phyloP scores from a whole-genome alignment of 35 echinoderm and acorn worm species.

The Patiria miniata region DNA sequence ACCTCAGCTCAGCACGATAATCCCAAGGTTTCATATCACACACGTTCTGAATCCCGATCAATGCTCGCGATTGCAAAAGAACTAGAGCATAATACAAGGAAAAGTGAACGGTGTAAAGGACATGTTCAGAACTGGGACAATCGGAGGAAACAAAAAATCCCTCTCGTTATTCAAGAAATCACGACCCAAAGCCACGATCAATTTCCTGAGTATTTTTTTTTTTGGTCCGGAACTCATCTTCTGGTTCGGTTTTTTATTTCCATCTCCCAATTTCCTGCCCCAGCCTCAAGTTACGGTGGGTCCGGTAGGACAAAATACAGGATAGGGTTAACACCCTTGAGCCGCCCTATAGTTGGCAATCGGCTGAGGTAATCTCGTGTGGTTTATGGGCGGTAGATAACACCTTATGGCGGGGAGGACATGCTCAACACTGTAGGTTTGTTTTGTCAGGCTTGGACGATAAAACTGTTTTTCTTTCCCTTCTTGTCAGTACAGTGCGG shows the following conservation, averaged over 20 bases:
- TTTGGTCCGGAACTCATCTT: not conserved
- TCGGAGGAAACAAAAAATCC: not conserved
- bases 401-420: too few species aligned
- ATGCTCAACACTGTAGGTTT: too few species aligned
- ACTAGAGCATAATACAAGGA: too few species aligned
- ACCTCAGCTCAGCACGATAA: too few species aligned
- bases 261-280: constrained; percentile 12
- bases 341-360: not conserved
- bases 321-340: not conserved
- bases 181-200: not conserved
- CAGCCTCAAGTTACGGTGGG: not conserved
- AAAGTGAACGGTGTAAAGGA: too few species aligned
- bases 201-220: constrained; percentile 11
- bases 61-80: too few species aligned
- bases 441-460: too few species aligned
- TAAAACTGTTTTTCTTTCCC: too few species aligned
- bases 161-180: not conserved
- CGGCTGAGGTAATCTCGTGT: not conserved
- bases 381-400: not conserved
- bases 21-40: too few species aligned
- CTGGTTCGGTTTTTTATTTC: not conserved
- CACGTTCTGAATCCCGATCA: too few species aligned
- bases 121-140: too few species aligned
- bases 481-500: too few species aligned
- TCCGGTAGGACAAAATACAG: not conserved